Conservation (phyloP, 2,797 vertebrate genomes). For the Phalloptychus januarius region DNA sequence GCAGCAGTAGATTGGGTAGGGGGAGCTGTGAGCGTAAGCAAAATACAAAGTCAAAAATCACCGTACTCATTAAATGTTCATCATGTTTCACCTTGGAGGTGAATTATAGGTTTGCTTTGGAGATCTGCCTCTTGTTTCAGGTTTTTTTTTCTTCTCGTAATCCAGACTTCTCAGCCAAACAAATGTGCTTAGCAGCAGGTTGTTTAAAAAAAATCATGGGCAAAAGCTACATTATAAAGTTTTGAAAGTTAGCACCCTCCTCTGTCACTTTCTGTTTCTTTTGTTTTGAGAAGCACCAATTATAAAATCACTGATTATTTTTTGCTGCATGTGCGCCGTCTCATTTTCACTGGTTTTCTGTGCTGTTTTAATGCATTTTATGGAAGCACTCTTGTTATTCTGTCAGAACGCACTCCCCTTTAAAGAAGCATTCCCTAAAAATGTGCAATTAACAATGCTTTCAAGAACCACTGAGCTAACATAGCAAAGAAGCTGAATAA, state of each 20-base stretch:
- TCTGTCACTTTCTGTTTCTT: conserved; percentile 12
- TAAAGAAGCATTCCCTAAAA: conserved; percentile 1
- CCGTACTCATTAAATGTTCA: not conserved
- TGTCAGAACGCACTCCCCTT: conserved; percentile 22
- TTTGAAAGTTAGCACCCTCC: not conserved
- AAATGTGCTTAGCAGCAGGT: not conserved
- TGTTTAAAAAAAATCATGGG: not conserved
- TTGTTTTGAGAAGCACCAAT: conserved; percentile 36
- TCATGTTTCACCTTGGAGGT: not conserved
- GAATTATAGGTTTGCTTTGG: not conserved
- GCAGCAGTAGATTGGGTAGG: not conserved
- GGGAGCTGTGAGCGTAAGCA: not conserved
- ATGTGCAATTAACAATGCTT: conserved; percentile 20
- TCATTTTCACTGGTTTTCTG: conserved; percentile 43
- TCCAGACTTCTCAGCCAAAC: not conserved
- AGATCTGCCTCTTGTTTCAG: not conserved
- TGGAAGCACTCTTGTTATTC: conserved; percentile 61
- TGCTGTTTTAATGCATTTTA: conserved; percentile 46
- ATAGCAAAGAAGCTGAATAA: conserved; percentile 46
- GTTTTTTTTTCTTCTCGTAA: not conserved
- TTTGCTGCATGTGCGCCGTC: conserved; percentile 61
- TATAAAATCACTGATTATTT: conserved; percentile 30
- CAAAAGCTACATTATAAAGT: not conserved
- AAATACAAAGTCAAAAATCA: not conserved
- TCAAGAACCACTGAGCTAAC: conserved; percentile 6